These are phyloP conservation scores for Poecile atricapillus DNA, from an alignment of 2,113 vertebrate genomes.

Conservation along the genomic window DNA sequence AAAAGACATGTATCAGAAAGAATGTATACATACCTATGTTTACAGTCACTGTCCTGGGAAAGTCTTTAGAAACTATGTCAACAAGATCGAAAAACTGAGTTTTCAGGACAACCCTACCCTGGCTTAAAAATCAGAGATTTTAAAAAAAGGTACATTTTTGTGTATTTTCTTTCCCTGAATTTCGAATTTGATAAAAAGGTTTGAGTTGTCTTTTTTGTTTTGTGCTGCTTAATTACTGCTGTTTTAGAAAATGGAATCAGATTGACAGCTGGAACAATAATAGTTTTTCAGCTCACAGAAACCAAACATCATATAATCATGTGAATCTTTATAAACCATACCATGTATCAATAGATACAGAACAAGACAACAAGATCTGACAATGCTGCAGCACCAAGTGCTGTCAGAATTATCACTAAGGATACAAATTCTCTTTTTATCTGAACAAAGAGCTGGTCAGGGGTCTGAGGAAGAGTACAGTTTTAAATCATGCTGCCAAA, in stretches of 20 bases:
- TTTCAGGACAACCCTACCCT: no score
- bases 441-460: background rate
- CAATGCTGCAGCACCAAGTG: background rate
- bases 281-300: background rate
- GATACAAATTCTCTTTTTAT: background rate
- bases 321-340: background rate
- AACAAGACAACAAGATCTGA: background rate
- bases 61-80: no score
- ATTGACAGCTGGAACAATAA: background rate
- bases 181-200: background rate
- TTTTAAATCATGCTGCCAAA: background rate
- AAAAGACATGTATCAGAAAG: no score
- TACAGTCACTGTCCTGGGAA: no score
- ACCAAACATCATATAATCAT: background rate
- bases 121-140: background rate
- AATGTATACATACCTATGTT: no score
- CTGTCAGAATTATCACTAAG: background rate
- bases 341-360: background rate
- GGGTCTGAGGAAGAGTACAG: background rate
- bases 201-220: background rate
- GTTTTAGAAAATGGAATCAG: background rate
- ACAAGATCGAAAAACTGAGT: no score
- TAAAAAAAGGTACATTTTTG: rapidly evolving
- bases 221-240: background rate
- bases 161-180: background rate